Base-by-base conservation (phyloP, 1,140 invertebrate species). In the Trichogramma pretiosum region DNA sequence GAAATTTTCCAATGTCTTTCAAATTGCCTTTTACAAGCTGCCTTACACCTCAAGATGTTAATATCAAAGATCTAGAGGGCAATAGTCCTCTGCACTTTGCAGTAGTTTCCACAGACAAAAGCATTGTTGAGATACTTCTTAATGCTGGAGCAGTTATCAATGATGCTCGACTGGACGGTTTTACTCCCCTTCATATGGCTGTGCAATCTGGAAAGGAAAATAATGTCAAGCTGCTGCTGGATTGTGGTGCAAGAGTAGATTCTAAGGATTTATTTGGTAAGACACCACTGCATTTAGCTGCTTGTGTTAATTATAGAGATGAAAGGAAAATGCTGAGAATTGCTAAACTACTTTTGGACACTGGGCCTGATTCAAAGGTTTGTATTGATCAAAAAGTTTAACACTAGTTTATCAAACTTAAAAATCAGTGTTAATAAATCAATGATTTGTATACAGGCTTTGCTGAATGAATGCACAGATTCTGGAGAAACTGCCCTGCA, bases 121-220 rank as follows among this genome's bases (percentile, higher is more conserved):
- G 13, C 9, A 16, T 45, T 2, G 7, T 26, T 1, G 17, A 45
- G n/a, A 14, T 45, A 8, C 34, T 36, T 5, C 14, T 26, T 18
- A 35, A 45, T 7, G 22, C 23, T 28, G 43, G 34, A 13, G 23
- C 19, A 16, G 9, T 8, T 4, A 17, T 37, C n/a, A 28, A 45
- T 37, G 23, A 19, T 13, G 8, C 9, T 2, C 35, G 17, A 37
- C 13, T 45, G 16, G 34, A 45, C 14, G 14, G 22, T 11, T 26
- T 2, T 16, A 37, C 22, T 24, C 34, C 34, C 3, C 23, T 45
- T 0, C 16, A 45, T 13, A 36, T 24, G 13, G 43, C 43, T 3
- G 28, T 45, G 24, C 21, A 37, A 37, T 28, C 34, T 26, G 43
- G 23, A 26, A 11, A 45, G 7, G 34, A 37, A 19, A 34, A 45